Evolutionary conservation across 2,888 invertebrate genomes (phyloP).

Genomic region (Shargacucullia verbasci): DNA sequence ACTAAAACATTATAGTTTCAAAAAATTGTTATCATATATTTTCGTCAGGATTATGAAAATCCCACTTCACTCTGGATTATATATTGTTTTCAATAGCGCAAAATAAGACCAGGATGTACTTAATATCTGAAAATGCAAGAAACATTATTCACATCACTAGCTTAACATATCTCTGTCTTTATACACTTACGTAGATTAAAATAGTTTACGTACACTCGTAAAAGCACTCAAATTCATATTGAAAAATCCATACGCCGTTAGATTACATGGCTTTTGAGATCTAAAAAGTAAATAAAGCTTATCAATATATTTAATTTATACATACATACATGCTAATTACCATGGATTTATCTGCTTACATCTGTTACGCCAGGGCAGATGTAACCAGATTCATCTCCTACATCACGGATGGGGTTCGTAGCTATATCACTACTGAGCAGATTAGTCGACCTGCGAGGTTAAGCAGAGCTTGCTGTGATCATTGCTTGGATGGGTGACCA

Average conservation of each 20-base stretch:
- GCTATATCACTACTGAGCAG: too few species aligned
- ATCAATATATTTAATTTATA: too few species aligned
- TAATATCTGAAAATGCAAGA: constrained; percentile 37
- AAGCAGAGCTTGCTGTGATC: too few species aligned
- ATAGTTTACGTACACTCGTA: constrained; percentile 28
- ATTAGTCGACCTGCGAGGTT: too few species aligned
- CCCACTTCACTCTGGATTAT: constrained; percentile 33
- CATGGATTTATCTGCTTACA: too few species aligned
- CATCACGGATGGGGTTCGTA: too few species aligned
- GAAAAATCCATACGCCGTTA: constrained; percentile 40
- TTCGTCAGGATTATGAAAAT: neutral
- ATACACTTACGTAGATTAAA: neutral
- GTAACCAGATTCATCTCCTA: too few species aligned
- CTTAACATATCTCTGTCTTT: neutral
- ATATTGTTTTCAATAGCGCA: constrained; percentile 41
- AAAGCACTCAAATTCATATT: constrained; percentile 31
- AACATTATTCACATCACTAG: neutral
- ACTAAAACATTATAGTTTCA: too few species aligned
- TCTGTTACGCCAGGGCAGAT: too few species aligned
- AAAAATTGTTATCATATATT: neutral
- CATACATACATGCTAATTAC: too few species aligned
- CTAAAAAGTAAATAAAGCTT: constrained; percentile 19
- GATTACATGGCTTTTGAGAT: constrained; percentile 33
- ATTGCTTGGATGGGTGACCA: too few species aligned
- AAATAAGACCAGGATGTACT: constrained; percentile 53